Conservation (phyloP, 2,113 vertebrate genomes). For the Oriolus oriolus region DNA sequence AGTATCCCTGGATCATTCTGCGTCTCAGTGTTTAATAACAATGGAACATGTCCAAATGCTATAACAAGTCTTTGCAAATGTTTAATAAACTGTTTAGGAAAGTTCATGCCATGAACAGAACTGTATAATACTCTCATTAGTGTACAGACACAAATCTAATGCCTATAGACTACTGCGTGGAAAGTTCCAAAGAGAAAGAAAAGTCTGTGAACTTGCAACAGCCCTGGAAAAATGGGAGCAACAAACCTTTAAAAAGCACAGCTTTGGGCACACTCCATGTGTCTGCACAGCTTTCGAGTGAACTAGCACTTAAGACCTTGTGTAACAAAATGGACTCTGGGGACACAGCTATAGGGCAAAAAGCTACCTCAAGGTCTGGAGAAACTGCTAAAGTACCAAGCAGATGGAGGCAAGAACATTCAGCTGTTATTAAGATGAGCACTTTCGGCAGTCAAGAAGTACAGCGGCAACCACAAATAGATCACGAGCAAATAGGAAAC, state of each 20-base stretch:
- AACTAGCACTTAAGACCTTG: conserved; percentile 78
- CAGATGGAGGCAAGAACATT: conserved; percentile 90
- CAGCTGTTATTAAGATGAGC: conserved; percentile 84
- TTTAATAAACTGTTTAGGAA: conserved; percentile 60
- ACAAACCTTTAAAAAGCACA: conserved; percentile 74
- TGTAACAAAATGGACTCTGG: conserved; percentile 88
- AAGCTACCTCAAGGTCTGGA: conserved; percentile 86
- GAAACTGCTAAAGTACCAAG: conserved; percentile 86
- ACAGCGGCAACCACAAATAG: conserved; percentile 78
- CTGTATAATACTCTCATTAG: conserved; percentile 60
- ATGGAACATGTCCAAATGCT: conserved; percentile 63
- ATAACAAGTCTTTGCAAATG: conserved; percentile 59
- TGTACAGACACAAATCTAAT: conserved; percentile 65
- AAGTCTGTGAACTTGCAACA: conserved; percentile 58
- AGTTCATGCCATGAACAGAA: conserved; percentile 70
- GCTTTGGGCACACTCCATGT: conserved; percentile 78
- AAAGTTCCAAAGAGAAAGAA: conserved; percentile 69
- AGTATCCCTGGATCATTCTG: conserved; percentile 40
- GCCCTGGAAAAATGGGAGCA: conserved; percentile 72
- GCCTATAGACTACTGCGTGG: conserved; percentile 68
- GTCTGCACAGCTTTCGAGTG: conserved; percentile 72
- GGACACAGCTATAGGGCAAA: conserved; percentile 85
- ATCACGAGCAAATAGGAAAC: conserved; percentile 78
- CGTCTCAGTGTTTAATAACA: conserved; percentile 40
- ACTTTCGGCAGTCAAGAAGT: conserved; percentile 83